Base-by-base conservation (phyloP, 2,888 invertebrate species). In the Rotaria socialis region DNA sequence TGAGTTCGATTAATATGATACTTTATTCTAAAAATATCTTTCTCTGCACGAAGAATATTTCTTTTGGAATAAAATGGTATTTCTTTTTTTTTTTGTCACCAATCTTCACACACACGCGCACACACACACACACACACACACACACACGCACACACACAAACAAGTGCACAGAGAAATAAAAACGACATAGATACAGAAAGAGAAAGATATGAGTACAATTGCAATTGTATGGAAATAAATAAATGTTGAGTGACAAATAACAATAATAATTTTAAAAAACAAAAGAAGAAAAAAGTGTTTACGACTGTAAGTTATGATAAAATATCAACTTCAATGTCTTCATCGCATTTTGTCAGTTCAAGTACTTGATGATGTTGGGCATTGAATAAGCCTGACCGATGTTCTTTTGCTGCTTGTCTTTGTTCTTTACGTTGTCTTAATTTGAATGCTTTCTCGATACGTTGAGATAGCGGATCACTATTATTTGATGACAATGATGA, bases 241-340 rank as follows among this genome's bases (percentile, higher is more conserved):
- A 67, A 67, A 41, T 16, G 67, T 67, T 67, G 67, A 67, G 67
- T 67, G 67, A 27, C 67, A 67, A 35, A 67, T 67, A 67, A 67
- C 67, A 67, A 67, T 67, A 67, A 67, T 67, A 67, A 67, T 67
- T 35, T 27, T 27, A 60, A 27, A 27, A 67, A 67, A 67, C 19
- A 24, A 24, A 24, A 24, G 7, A 35, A 6, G 24, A 24, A 10
- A 24, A 24, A 35, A 67, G 14, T 3, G 27, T 67, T 67, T 35
- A 67, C 35, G 35, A 67, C 67, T 67, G 19, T 35, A 67, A 67
- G 67, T 67, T 67, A 67, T 67, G 80, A 80, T 52, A 86, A 80
- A 52, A 86, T 86, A 86, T 86, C 86, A 10, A 86, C 85, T 85
- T 86, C 86, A 27, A 75, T 80, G 52, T 86, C 86, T 56, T 86